Evolutionary conservation across 2,888 invertebrate genomes (phyloP).

Genomic region (Balanococcus diminutus): DNA sequence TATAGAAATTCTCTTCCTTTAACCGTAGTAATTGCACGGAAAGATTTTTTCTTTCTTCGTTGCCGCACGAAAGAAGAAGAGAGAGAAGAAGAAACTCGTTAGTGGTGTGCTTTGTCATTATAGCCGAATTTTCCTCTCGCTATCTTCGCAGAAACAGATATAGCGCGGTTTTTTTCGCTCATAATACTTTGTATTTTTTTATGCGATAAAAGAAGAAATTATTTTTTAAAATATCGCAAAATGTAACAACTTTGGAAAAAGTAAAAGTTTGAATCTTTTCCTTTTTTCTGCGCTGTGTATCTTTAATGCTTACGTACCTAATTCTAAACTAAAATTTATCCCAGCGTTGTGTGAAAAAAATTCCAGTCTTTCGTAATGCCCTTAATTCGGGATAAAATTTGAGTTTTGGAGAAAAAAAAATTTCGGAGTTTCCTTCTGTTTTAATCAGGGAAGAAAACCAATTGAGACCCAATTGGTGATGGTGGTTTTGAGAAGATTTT

Average conservation of each 20-base stretch:
- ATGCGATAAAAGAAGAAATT: constrained; percentile 14
- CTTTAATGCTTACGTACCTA: background rate
- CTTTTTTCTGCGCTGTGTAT: background rate
- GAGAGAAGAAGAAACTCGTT: background rate
- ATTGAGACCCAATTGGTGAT: too few species aligned
- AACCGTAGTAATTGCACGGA: constrained; percentile 6
- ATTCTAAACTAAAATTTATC: background rate
- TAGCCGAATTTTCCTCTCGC: background rate
- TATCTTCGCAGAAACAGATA: background rate
- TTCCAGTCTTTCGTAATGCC: background rate
- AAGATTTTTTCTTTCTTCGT: background rate
- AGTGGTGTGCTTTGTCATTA: constrained; percentile 11
- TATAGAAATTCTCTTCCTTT: constrained; percentile 12
- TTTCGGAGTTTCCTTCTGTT: background rate
- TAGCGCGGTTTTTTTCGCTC: background rate
- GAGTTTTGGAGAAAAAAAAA: background rate
- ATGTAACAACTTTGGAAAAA: background rate
- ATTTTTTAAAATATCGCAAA: constrained; percentile 3
- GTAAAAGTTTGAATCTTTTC: background rate
- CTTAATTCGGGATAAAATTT: background rate
- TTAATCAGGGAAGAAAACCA: too few species aligned
- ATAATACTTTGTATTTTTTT: background rate
- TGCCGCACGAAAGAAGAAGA: background rate
- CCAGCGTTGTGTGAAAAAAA: background rate
- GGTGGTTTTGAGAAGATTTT: too few species aligned